phyloP scores from a whole-genome alignment of 2,113 vertebrate species.

The Talpa occidentalis region DNA sequence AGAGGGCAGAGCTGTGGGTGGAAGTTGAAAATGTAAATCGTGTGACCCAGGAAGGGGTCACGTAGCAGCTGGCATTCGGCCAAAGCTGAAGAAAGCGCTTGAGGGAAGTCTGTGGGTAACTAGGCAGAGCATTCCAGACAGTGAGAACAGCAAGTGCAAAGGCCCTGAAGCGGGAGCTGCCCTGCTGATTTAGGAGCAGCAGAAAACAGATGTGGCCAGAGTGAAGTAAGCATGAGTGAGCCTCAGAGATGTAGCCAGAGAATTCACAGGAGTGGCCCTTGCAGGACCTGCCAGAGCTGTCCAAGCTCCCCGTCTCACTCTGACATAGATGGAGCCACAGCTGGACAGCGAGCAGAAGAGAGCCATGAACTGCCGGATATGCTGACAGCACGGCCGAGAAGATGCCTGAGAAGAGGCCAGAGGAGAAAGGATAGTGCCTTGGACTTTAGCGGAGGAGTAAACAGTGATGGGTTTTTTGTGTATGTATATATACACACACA shows the following conservation, averaged over 20 bases:
- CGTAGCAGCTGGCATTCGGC: too few relatives aligned
- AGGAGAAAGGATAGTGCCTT: neutral
- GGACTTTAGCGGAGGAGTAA: neutral
- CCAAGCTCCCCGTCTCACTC: neutral
- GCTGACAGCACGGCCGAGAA: neutral
- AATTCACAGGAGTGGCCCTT: neutral
- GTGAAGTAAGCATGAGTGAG: neutral
- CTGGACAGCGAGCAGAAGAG: neutral
- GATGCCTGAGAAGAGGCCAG: too few relatives aligned
- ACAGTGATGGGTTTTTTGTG: too few relatives aligned
- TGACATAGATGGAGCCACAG: neutral
- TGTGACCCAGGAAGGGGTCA: neutral
- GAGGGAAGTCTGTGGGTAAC: too few relatives aligned
- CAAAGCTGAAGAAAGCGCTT: neutral
- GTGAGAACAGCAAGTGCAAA: neutral
- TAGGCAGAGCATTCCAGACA: neutral
- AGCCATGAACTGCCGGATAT: too few relatives aligned
- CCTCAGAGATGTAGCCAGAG: neutral
- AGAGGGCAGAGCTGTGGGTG: neutral
- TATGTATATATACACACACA: too few relatives aligned
- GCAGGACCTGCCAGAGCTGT: neutral
- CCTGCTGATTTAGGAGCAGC: neutral
- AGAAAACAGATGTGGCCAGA: neutral
- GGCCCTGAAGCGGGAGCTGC: neutral
- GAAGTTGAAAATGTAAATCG: neutral